phyloP scores from a whole-genome alignment of 1,140 invertebrate species.

The Colletes latitarsis region DNA sequence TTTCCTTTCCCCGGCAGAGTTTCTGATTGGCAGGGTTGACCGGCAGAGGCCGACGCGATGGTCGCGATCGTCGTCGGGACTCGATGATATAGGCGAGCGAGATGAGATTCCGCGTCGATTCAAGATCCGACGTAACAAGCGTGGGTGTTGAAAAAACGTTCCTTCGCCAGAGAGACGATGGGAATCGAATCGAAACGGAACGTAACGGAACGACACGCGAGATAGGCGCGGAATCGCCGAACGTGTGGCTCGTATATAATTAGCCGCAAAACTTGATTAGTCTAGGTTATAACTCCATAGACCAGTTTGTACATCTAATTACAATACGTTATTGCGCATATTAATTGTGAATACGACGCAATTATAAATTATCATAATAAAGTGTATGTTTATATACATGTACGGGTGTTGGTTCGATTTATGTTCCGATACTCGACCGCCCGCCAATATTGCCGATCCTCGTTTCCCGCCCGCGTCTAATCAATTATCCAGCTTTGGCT shows the following conservation, averaged over 20 bases:
- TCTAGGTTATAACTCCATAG: conserved; percentile 68
- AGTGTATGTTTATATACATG: conserved; percentile 74
- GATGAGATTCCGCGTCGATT: conserved; percentile 13
- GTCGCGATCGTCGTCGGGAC: conserved; percentile 12
- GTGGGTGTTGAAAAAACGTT: background rate
- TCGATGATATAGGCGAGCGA: background rate
- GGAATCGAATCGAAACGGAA: background rate
- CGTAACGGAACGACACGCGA: background rate
- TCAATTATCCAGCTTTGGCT: conserved; percentile 60
- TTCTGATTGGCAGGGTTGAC: conserved; percentile 17
- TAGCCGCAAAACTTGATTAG: conserved; percentile 68
- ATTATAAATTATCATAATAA: conserved; percentile 74
- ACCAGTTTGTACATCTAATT: conserved; percentile 74
- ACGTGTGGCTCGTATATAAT: conserved; percentile 63
- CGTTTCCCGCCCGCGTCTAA: conserved; percentile 38
- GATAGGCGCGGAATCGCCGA: conserved; percentile 41
- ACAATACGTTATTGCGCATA: conserved; percentile 70
- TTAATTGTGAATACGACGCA: conserved; percentile 70
- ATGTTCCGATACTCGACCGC: conserved; percentile 41
- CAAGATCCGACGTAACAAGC: conserved; percentile 1
- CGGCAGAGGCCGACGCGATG: background rate
- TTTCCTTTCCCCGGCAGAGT: conserved; percentile 17
- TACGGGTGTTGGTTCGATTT: conserved; percentile 59
- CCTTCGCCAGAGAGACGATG: background rate
- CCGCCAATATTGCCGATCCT: conserved; percentile 48